phyloP scores from a whole-genome alignment of 1,140 invertebrate species.

The Arctopsyche grandis region DNA sequence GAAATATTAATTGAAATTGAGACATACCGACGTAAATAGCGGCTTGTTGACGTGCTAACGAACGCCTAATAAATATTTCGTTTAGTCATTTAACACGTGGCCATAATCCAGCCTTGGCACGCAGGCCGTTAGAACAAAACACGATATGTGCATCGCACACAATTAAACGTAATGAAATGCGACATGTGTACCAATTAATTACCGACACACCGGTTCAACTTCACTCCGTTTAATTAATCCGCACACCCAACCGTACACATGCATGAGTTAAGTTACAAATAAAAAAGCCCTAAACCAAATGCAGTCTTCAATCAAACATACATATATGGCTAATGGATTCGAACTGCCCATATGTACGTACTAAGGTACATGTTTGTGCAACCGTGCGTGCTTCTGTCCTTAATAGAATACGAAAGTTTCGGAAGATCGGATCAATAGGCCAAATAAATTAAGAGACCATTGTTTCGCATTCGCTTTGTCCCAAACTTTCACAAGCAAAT shows the following conservation, averaged over 20 bases:
- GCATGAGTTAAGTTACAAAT: no score
- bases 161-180: conserved; percentile 37
- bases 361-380: not conserved
- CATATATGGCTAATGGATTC: no score
- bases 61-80: conserved; percentile 12
- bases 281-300: no score
- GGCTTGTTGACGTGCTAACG: not conserved
- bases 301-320: no score
- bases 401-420: conserved; percentile 20
- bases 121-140: conserved; percentile 34
- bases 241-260: no score
- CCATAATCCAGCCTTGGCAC: not conserved
- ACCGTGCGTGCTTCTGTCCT: not conserved
- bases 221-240: conserved; percentile 24
- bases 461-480: conserved; percentile 7
- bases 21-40: no score
- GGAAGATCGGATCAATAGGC: conserved; percentile 5
- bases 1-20: no score
- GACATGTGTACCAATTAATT: conserved; percentile 42
- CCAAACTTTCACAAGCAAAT: conserved; percentile 9
- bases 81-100: conserved; percentile 11
- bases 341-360: no score
- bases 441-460: conserved; percentile 17
- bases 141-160: conserved; percentile 6
- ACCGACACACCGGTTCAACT: conserved; percentile 1